These are phyloP conservation scores for Baryphthengus martii DNA, from an alignment of 2,113 vertebrate genomes.

Conservation along the genomic window DNA sequence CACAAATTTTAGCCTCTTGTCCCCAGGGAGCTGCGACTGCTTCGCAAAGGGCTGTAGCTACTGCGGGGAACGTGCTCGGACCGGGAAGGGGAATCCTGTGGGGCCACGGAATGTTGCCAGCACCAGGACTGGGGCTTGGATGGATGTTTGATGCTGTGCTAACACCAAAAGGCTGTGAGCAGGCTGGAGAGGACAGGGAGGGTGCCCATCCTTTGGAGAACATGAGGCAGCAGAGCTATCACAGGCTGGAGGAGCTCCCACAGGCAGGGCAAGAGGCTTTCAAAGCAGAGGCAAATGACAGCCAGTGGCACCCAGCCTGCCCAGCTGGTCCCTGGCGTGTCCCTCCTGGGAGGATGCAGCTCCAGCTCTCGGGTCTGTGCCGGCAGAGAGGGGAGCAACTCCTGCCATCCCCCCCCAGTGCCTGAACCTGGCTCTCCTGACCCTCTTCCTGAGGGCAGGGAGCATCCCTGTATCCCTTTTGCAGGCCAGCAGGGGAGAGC, in stretches of 20 bases:
- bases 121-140: neutral
- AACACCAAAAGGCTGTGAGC: neutral
- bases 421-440: neutral
- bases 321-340: neutral
- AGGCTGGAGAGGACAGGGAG: fast-evolving
- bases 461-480: neutral
- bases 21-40: neutral
- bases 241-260: neutral
- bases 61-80: fast-evolving
- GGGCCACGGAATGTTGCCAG: neutral
- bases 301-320: neutral
- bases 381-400: neutral
- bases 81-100: neutral
- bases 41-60: neutral
- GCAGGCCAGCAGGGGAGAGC: neutral
- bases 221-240: fast-evolving
- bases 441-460: neutral
- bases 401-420: neutral
- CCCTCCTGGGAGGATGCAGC: neutral
- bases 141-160: fast-evolving
- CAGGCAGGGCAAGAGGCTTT: neutral
- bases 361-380: fast-evolving
- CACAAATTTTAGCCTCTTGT: neutral
- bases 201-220: neutral
- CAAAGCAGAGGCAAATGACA: neutral